Evolutionary conservation across 2,113 vertebrate genomes (phyloP).

Genomic region (Colaptes auratus): DNA sequence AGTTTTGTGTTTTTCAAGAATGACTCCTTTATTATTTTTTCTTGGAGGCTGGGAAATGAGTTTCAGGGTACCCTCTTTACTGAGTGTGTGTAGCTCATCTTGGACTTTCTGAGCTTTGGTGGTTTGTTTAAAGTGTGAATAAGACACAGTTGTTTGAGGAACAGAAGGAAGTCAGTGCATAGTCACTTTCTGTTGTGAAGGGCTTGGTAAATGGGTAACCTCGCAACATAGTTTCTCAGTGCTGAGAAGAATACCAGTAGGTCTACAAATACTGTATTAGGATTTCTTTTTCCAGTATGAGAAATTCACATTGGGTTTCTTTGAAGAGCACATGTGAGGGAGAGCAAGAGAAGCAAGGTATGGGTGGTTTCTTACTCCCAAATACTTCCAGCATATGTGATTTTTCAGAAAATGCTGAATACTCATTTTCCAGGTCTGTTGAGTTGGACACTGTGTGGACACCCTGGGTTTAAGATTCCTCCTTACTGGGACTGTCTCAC

Average conservation of each 20-base stretch:
- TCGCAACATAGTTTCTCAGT: not conserved
- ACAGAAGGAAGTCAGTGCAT: slow-evolving; percentile 18
- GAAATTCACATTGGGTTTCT: not conserved
- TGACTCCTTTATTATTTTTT: not conserved
- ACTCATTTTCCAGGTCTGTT: not conserved
- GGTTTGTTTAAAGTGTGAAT: not conserved
- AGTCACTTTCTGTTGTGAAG: slow-evolving; percentile 15
- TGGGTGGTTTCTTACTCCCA: not conserved
- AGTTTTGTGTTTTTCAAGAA: not conserved
- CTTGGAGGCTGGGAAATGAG: not conserved
- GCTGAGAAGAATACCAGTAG: slow-evolving; percentile 3
- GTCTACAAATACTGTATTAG: slow-evolving; percentile 40
- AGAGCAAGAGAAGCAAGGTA: not conserved
- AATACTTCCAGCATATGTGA: not conserved
- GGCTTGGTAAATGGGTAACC: not conserved
- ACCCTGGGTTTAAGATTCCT: not conserved
- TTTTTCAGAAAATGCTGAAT: not conserved
- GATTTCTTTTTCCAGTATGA: not conserved
- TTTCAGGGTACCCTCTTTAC: not conserved
- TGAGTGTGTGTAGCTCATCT: slow-evolving; percentile 3
- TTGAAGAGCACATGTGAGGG: not conserved
- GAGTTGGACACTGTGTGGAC: not conserved
- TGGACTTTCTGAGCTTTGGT: not conserved
- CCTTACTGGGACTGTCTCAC: not conserved
- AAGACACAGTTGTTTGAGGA: not conserved